Evolutionary conservation across 2,113 vertebrate genomes (phyloP), one percentile per base, ranked within the genome.

Genomic region (Ceyx melanurus): DNA sequence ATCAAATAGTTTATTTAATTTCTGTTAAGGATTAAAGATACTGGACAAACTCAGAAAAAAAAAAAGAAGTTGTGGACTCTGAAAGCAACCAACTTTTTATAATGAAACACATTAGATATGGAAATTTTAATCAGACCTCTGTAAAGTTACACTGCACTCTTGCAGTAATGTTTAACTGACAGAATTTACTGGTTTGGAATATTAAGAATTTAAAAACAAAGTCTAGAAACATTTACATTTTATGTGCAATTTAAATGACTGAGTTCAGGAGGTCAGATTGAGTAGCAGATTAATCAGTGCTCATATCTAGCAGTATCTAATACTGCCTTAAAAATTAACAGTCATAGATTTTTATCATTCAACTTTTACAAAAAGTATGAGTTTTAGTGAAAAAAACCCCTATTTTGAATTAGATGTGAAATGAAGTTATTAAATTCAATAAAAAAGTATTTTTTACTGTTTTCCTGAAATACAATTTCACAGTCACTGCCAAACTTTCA

Each of bases 61-160:
- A 61, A 33, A 40, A 72, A 23, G 43, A 61, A 33, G 22, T 53
- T 58, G 28, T 62, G 29, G n/a, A 50, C 37, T 82, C 40, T 26
- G 31, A 83, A 72, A 86, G 58, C 58, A 56, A 76, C 67, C 40
- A 80, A 31, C 17, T 26, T 86, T 86, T 92, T 73, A 20, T 92
- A 89, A 86, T 88, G 54, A 80, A 89, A 86, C n/a, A 56, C 61
- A 31, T 86, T 79, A 93, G 73, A 65, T 25, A 45, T 89, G 73
- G 60, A 89, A 89, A 67, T 73, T 89, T 80, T 77, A 80, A 76
- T 89, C 76, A 90, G 62, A 67, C 62, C 50, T 68, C 60, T 83
- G 7, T 22, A 43, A 66, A 82, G 76, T 45, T 92, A 48, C 15
- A 5, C 50, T 45, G 40, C 21, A 35, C 37, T 72, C 33, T 37